phyloP scores from a whole-genome alignment of 2,797 vertebrate genomes.

The Melanotaenia trifasciata region DNA sequence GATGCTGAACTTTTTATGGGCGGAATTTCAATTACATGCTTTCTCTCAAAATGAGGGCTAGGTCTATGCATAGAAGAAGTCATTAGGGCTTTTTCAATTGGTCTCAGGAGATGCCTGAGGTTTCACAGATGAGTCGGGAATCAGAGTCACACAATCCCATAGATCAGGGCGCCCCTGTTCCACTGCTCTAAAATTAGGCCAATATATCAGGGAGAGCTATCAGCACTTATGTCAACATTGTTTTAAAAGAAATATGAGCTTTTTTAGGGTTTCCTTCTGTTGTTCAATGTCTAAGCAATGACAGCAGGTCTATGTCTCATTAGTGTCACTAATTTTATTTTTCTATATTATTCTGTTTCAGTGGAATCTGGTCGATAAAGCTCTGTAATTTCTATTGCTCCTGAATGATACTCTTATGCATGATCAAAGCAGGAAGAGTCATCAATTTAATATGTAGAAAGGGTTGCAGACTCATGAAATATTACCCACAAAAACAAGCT shows the following conservation, averaged over 20 bases:
- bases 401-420: constrained; percentile 72
- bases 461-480: constrained; percentile 61
- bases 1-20: constrained; percentile 66
- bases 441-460: constrained; percentile 78
- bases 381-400: constrained; percentile 71
- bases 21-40: constrained; percentile 72
- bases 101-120: constrained; percentile 72
- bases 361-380: constrained; percentile 70
- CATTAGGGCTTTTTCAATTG: constrained; percentile 72
- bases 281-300: constrained; percentile 64
- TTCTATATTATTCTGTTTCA: constrained; percentile 68
- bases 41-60: constrained; percentile 55
- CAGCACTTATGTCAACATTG: constrained; percentile 76
- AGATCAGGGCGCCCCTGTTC: constrained; percentile 63
- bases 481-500: constrained; percentile 61
- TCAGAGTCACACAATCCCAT: constrained; percentile 59
- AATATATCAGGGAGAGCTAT: constrained; percentile 75
- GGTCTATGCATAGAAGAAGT: constrained; percentile 55
- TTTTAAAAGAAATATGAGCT: constrained; percentile 70
- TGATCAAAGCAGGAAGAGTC: constrained; percentile 63
- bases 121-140: constrained; percentile 69
- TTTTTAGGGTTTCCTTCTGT: constrained; percentile 55
- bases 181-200: constrained; percentile 70
- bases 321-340: constrained; percentile 75
- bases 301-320: constrained; percentile 68